A percentile compares a stretch with the other conserved stretches of the same genome.
Evolutionary conservation across 2,797 vertebrate genomes (phyloP).

Genomic region (Enteromius fasciolatus): DNA sequence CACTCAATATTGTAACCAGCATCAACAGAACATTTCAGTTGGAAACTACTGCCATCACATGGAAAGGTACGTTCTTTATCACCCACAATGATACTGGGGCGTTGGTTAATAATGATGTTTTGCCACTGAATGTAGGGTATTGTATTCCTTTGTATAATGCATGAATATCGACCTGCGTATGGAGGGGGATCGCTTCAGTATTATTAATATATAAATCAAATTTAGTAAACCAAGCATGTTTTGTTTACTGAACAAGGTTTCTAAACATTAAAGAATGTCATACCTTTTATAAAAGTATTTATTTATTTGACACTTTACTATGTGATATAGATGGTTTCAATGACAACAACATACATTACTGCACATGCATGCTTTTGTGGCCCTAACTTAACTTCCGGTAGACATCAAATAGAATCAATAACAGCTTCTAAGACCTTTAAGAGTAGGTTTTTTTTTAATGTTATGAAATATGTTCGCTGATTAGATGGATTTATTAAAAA

Average conservation of each 20-base stretch:
- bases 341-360: too few relatives aligned
- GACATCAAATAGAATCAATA: too few relatives aligned
- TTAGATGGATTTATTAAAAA: too few relatives aligned
- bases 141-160: conserved; percentile 43
- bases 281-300: background rate
- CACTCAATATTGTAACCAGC: conserved; percentile 41
- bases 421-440: too few relatives aligned
- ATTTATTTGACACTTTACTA: too few relatives aligned
- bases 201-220: background rate
- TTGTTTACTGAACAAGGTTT: background rate
- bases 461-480: too few relatives aligned
- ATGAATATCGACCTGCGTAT: conserved; percentile 67
- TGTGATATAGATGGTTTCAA: too few relatives aligned
- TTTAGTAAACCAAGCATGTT: background rate
- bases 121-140: conserved; percentile 55
- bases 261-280: background rate
- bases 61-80: background rate
- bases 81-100: conserved; percentile 60
- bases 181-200: too few relatives aligned
- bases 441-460: too few relatives aligned
- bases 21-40: conserved; percentile 69
- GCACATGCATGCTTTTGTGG: too few relatives aligned
- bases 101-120: conserved; percentile 41
- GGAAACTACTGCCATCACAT: background rate
- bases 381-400: too few relatives aligned